Evolutionary conservation across 2,888 invertebrate genomes (phyloP), one percentile per base, ranked within the genome.

Genomic region (Coleophora flavipennella): DNA sequence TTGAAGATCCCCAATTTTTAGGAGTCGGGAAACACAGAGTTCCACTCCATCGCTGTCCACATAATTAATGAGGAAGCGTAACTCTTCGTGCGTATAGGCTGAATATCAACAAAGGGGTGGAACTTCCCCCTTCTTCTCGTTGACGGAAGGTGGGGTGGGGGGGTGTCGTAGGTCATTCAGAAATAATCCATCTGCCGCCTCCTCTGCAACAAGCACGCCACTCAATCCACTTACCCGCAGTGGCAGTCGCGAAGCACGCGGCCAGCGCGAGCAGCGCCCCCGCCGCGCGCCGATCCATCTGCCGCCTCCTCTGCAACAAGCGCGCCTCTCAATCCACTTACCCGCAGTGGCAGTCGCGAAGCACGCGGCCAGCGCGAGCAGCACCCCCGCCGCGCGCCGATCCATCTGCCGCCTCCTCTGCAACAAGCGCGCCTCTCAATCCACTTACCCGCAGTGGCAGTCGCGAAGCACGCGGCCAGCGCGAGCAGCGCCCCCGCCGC

Each of bases 231-330:
- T 64, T 51, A 84, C 84, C 84, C 64, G 83, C 80, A 54, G 67
- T 64, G 59, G 81, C 62, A 67, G 72, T 67, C 66, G 76, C 77
- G 70, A 85, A 56, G 74, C 79, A 76, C 62, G 78, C 79, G 77
- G 81, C 76, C 59, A 85, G 75, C 78, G 81, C 83, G 52, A 83
- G 70, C 71, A 85, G 84, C 79, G 79, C 79, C 62, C 79, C 79
- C 76, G 84, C 76, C 62, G 72, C 76, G 79, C 84, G 80, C 81
- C 76, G 73, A 73, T 80, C 84, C 84, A 84, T 84, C 78, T 78
- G 78, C 74, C 71, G 62, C 66, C 71, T 62, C 65, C 76, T 75
- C 81, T 83, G 76, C 27, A 78, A 81, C 72, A 79, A 75, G 11
- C 9, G 10, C 20, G n/a, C 20, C 20, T 4, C 20, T 20, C 20